These are phyloP conservation scores for Dynastes hyllus DNA, from an alignment of 2,888 invertebrate species.

Conservation along the genomic window DNA sequence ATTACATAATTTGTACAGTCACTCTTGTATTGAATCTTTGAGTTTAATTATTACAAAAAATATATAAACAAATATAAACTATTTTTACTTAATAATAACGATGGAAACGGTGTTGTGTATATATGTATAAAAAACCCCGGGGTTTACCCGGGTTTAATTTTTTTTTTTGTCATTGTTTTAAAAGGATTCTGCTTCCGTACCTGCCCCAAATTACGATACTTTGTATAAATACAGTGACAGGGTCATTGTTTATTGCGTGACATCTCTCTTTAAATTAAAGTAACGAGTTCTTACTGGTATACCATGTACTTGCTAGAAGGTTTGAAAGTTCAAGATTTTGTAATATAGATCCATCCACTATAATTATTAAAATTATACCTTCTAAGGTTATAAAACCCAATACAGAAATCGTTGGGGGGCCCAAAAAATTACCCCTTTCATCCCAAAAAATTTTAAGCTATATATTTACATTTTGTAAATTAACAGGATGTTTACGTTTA, in stretches of 20 bases:
- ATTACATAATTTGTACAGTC: no score
- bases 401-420: neutral
- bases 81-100: constrained; percentile 8
- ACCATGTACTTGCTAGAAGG: neutral
- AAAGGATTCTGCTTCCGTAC: constrained; percentile 1
- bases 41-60: neutral
- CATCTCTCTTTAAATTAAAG: neutral
- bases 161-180: constrained; percentile 9
- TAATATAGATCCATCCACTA: neutral
- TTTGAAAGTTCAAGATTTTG: constrained; percentile 11
- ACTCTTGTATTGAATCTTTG: no score
- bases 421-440: neutral
- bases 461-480: neutral
- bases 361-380: constrained; percentile 15
- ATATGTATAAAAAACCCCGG: no score
- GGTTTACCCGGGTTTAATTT: constrained; percentile 7
- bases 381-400: neutral
- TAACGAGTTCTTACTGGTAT: neutral
- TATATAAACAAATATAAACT: constrained; percentile 14
- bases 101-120: neutral
- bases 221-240: neutral
- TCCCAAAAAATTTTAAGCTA: neutral
- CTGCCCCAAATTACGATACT: neutral
- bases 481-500: constrained; percentile 9
- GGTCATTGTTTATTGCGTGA: neutral